Evolutionary conservation across 1,140 invertebrate genomes (phyloP).

Genomic region (Ostrea edulis): DNA sequence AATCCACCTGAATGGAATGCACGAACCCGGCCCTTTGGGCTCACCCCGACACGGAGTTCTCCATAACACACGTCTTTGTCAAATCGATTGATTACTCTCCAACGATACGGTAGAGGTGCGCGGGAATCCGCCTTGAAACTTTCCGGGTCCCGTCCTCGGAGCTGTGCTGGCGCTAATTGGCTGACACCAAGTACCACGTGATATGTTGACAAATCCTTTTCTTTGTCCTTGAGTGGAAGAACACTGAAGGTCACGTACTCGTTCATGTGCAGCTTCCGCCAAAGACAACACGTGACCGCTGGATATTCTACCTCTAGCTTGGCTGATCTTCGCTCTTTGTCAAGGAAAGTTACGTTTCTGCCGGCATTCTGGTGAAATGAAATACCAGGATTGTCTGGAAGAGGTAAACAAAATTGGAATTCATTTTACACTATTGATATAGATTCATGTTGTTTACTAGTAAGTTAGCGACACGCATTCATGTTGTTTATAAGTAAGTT

Average conservation of each 20-base stretch:
- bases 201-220: neutral
- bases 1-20: neutral
- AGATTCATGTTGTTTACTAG: too few relatives aligned
- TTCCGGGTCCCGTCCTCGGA: neutral
- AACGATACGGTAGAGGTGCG: neutral
- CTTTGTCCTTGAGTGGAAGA: neutral
- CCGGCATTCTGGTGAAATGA: neutral
- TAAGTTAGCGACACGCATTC: too few relatives aligned
- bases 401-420: neutral
- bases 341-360: neutral
- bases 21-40: neutral
- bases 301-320: constrained; percentile 37
- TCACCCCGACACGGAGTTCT: neutral
- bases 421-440: too few relatives aligned
- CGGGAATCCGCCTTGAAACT: neutral
- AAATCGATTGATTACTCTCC: constrained; percentile 12
- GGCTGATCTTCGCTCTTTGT: neutral
- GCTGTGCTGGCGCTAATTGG: neutral
- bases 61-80: constrained; percentile 9
- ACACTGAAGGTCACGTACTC: constrained; percentile 2
- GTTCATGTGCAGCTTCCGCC: neutral
- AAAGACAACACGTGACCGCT: neutral
- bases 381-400: neutral
- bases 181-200: neutral
- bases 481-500: too few relatives aligned